Base-by-base conservation (phyloP, 2,113 vertebrate genomes). In the Mystacornis crossleyi region DNA sequence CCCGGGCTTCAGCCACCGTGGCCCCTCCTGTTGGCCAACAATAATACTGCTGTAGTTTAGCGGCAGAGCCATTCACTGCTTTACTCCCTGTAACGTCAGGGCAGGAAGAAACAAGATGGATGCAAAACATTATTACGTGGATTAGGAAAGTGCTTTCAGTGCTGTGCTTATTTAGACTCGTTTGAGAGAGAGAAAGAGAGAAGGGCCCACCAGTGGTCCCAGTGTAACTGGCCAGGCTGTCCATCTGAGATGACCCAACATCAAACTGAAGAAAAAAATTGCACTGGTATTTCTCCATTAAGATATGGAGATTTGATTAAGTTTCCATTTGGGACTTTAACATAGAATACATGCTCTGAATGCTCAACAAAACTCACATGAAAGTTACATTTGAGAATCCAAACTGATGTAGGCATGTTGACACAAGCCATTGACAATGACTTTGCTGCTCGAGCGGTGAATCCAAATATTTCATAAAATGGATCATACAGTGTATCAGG, bases 1-100 rank as follows among this genome's bases (percentile, higher is more conserved):
- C 99, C 84, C 99, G 98, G 4, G 99, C 99, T 98, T 99, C 99
- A 47, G 99, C 98, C 96, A 99, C 98, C 96, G 99, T 99, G 98
- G 99, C 98, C 86, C 99, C 99, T 98, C 99, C 99, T 99, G 99
- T 99, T 98, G 99, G 99, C 98, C 99, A 99, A 99, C 98, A 99
- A 99, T 98, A 99, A 99, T 98, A 99, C 97, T 98, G 98, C 98
- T 99, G 98, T 98, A 98, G 98, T 99, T 99, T 99, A 99, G 98
- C 98, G 98, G 99, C 97, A 98, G 98, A 99, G 98, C 98, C 98
- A 98, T 99, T 99, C 98, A 99, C 97, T 98, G 98, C 98, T 98
- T 98, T 99, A 98, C 98, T 98, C 97, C 98, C 98, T 99, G 98
- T 96, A 98, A 98, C 70, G 86, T 98, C 98, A 98, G 98, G 98